A percentile compares a stretch with the other conserved stretches of the same genome.
These are phyloP conservation scores for Listronotus bonariensis DNA, from an alignment of 1,140 invertebrate species.

Conservation along the genomic window DNA sequence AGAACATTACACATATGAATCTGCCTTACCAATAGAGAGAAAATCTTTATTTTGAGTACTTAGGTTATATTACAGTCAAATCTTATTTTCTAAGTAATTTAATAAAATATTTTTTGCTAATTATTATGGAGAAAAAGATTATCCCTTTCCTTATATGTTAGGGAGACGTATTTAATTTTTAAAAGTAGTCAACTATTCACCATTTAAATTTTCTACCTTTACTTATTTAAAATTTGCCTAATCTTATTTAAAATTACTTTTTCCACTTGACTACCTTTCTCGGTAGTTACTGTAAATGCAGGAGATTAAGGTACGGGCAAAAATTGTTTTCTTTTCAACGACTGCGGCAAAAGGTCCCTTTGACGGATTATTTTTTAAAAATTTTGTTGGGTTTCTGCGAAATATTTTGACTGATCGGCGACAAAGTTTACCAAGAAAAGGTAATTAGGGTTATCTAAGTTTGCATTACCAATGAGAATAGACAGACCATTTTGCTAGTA, in stretches of 20 bases:
- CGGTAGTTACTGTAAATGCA: not conserved
- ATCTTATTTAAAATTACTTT: slow-evolving; percentile 6
- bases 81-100: too few species aligned
- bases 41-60: too few species aligned
- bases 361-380: slow-evolving; percentile 1
- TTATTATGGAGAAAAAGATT: too few species aligned
- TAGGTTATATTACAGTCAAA: too few species aligned
- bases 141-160: too few species aligned
- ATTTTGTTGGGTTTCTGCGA: slow-evolving; percentile 1
- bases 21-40: too few species aligned
- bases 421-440: not conserved
- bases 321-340: not conserved
- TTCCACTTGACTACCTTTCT: slow-evolving; percentile 8
- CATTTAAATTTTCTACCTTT: not conserved
- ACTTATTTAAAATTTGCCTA: not conserved
- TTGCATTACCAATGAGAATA: not conserved
- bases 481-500: too few species aligned
- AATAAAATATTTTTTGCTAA: too few species aligned
- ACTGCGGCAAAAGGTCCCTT: not conserved
- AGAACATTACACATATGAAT: too few species aligned
- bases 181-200: too few species aligned
- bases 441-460: not conserved
- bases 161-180: too few species aligned
- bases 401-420: slow-evolving; percentile 2
- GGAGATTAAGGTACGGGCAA: not conserved